Evolutionary conservation across 2,797 vertebrate genomes (phyloP), one percentile per base, ranked within the genome.

Genomic region (Spheniscus humboldti): DNA sequence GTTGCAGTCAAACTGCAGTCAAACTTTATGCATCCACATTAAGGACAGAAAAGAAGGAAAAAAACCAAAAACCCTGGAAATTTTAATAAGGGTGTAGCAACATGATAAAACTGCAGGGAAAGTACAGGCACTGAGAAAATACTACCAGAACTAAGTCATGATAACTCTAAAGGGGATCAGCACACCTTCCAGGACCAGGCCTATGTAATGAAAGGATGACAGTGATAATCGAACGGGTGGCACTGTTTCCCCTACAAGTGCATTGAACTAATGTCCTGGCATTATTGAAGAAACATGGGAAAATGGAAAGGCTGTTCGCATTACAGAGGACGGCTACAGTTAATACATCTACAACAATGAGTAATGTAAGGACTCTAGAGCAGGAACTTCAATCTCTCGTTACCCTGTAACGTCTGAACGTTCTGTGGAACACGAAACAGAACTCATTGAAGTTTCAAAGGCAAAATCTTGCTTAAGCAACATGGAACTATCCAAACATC

Each of bases 201-300:
- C 37, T 10, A 3, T 5, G 28, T 10, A 78, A 45, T 24, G 41
- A 39, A 50, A 35, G 16, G 23, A 41, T 14, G 57, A 19, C 7
- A 8, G 6, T 7, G 62, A 62, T 11, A 60, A 72, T 39, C 90
- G 91, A 79, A 79, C 1, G 16, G 83, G 83, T 90, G 92, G 90
- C 92, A 86, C 92, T 76, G 67, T 43, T 96, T 56, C 74, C 47
- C 59, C 64, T 76, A 11, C 52, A 68, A 24, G 39, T 30, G 48
- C 80, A 13, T 0, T 30, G 39, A 81, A 53, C 23, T n/a, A 3
- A 19, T 9, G 35, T 13, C 60, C 56, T 30, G 17, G 35, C 10
- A 1, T 12, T 41, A 28, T 0, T 13, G 53, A 35, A 68, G 9
- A 31, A 48, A 60, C 12, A 23, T 10, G 28, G 41, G 30, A 20